phyloP scores from a whole-genome alignment of 2,113 vertebrate species.

The Epinephelus moara region DNA sequence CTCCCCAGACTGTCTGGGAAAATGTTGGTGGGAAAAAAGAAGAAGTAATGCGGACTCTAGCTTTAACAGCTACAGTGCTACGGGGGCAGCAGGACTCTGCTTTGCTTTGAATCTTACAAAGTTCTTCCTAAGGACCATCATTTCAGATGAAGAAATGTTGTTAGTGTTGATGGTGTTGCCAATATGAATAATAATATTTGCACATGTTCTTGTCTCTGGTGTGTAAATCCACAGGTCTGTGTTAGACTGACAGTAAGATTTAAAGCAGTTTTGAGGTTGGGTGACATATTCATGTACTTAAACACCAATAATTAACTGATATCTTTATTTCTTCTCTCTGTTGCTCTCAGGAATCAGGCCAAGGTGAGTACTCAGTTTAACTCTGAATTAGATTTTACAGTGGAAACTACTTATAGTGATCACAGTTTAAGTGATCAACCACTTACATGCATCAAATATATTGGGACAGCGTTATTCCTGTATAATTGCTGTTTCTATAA shows the following conservation, averaged over 20 bases:
- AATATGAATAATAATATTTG: background rate
- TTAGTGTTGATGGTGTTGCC: background rate
- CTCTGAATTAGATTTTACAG: background rate
- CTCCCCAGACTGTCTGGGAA: background rate
- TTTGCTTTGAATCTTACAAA: background rate
- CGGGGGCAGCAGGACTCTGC: background rate
- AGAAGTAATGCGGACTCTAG: background rate
- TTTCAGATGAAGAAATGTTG: background rate
- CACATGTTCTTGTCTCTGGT: background rate
- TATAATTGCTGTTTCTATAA: no score
- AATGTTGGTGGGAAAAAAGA: background rate
- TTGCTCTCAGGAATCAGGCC: slow-evolving; percentile 74
- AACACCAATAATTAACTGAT: slow-evolving; percentile 12
- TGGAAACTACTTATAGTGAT: no score
- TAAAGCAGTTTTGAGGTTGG: background rate
- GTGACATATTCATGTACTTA: background rate
- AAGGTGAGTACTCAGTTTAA: slow-evolving; percentile 76
- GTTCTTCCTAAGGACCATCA: background rate
- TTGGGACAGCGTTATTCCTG: no score
- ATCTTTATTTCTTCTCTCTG: slow-evolving; percentile 14
- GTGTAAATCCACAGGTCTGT: slow-evolving; percentile 2
- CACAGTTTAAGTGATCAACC: no score
- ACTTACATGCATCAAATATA: no score
- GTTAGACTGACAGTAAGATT: background rate
- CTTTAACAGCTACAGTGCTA: background rate